phyloP scores from a whole-genome alignment of 2,113 vertebrate genomes.

The Seriola aureovittata region DNA sequence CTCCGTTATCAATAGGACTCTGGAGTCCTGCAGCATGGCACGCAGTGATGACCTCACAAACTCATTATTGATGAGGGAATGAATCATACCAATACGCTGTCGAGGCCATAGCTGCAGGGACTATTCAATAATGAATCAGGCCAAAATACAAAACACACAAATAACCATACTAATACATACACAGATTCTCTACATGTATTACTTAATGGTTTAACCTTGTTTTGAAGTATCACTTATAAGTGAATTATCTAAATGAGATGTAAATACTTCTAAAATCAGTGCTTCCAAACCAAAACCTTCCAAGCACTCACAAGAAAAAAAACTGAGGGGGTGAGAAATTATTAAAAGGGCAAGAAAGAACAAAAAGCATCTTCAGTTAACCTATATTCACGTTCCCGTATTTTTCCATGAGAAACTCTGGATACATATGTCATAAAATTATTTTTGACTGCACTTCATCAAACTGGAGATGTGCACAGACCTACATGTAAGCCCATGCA shows the following conservation, averaged over 20 bases:
- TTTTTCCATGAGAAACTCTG: too few relatives aligned
- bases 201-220: background rate
- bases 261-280: background rate
- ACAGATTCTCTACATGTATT: background rate
- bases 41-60: slow-evolving; percentile 27
- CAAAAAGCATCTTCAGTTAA: background rate
- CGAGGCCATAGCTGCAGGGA: background rate
- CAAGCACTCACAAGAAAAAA: too few relatives aligned
- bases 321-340: background rate
- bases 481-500: background rate
- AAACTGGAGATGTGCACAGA: background rate
- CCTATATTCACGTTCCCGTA: too few relatives aligned
- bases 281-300: background rate
- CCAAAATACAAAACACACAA: slow-evolving; percentile 8
- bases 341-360: background rate
- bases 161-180: slow-evolving; percentile 3
- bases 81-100: background rate
- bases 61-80: slow-evolving; percentile 43
- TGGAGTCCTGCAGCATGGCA: background rate
- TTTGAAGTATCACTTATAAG: background rate
- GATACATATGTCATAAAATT: too few relatives aligned
- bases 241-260: background rate
- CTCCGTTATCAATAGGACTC: background rate
- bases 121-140: slow-evolving; percentile 10
- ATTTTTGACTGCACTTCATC: background rate